Evolutionary conservation across 2,888 invertebrate genomes (phyloP).

Genomic region (Polymixis lichenea): DNA sequence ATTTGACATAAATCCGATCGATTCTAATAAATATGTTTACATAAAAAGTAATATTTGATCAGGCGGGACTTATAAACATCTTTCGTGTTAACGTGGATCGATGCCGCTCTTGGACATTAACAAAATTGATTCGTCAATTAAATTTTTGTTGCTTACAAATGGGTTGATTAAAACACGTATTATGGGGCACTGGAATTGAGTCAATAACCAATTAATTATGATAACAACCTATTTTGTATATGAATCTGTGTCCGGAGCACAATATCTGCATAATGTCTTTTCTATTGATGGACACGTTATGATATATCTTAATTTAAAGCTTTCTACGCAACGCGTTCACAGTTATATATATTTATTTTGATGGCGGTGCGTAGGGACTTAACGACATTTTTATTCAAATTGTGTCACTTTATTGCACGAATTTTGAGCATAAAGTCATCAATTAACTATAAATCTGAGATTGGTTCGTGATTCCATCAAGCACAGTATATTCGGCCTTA

Average conservation of each 20-base stretch:
- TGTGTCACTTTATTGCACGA: slow-evolving; percentile 47
- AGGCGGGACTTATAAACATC: slow-evolving; percentile 49
- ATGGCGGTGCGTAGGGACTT: slow-evolving; percentile 31
- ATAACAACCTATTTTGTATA: slow-evolving; percentile 70
- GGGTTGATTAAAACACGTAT: slow-evolving; percentile 64
- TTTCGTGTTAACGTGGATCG: slow-evolving; percentile 44
- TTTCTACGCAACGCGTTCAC: slow-evolving; percentile 37
- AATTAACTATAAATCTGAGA: slow-evolving; percentile 54
- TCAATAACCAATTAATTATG: slow-evolving; percentile 75
- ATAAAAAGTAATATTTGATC: slow-evolving; percentile 58
- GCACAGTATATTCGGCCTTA: slow-evolving; percentile 38
- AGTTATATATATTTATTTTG: slow-evolving; percentile 38
- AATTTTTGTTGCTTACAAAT: slow-evolving; percentile 67
- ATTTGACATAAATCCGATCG: slow-evolving; percentile 56
- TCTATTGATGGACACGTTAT: slow-evolving; percentile 54
- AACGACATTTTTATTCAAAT: slow-evolving; percentile 55
- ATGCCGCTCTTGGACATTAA: slow-evolving; percentile 57
- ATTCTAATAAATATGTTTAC: slow-evolving; percentile 61
- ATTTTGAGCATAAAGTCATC: slow-evolving; percentile 53
- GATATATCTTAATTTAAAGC: slow-evolving; percentile 62
- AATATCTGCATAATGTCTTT: slow-evolving; percentile 64
- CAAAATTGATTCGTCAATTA: slow-evolving; percentile 64
- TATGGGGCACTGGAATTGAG: slow-evolving; percentile 57
- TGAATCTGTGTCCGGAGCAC: slow-evolving; percentile 53
- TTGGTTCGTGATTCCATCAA: slow-evolving; percentile 44